A percentile compares a stretch with the other conserved stretches of the same genome.
Conservation (phyloP, 2,113 vertebrate species). For the Mandrillus leucophaeus region DNA sequence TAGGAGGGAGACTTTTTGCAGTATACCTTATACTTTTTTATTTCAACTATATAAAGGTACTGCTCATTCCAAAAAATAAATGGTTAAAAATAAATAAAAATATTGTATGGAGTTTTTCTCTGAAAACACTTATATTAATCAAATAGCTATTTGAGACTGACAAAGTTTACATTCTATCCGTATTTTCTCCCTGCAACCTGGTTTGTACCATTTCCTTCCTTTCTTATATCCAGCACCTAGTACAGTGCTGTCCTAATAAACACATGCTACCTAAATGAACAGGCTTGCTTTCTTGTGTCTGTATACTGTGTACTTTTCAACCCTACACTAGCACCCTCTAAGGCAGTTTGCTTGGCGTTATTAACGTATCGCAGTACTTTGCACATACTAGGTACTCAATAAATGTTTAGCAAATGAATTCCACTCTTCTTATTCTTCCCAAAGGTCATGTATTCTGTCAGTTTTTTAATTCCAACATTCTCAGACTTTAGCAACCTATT, state of each 20-base stretch:
- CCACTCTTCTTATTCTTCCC: background rate
- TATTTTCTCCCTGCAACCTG: slow-evolving; percentile 14
- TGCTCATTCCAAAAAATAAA: slow-evolving; percentile 44
- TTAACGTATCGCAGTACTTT: background rate
- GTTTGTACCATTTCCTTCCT: background rate
- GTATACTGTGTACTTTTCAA: background rate
- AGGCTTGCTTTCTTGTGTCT: background rate
- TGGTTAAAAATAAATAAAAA: slow-evolving; percentile 23
- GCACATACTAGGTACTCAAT: background rate
- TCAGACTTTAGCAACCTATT: background rate
- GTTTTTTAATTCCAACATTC: background rate
- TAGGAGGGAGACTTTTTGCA: background rate
- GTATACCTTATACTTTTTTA: background rate
- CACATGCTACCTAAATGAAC: background rate
- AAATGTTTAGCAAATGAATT: slow-evolving; percentile 38
- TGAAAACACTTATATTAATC: slow-evolving; percentile 32
- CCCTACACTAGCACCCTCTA: background rate
- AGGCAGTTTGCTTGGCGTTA: background rate
- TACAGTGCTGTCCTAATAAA: background rate
- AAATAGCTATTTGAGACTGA: background rate
- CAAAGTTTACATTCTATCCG: background rate
- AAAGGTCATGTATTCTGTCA: background rate
- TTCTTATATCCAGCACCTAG: background rate
- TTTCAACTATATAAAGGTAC: slow-evolving; percentile 10
- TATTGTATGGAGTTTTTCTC: background rate